A percentile compares a stretch with the other conserved stretches of the same genome.
These are phyloP conservation scores for Nannobrachium achirus DNA, from an alignment of 2,113 vertebrate genomes.

Conservation along the genomic window DNA sequence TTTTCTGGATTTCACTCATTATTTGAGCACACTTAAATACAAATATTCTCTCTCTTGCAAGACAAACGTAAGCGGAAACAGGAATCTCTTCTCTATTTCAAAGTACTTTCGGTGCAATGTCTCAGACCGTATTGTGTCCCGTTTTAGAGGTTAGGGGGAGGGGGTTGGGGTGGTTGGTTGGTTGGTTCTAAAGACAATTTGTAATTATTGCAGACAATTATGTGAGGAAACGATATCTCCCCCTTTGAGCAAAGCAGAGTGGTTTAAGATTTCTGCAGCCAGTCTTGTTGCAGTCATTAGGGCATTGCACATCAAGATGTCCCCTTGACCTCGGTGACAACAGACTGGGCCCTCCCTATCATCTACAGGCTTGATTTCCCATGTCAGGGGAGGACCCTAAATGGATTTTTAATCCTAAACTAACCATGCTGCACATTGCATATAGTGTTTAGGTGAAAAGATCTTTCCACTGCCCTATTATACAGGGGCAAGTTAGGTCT, in stretches of 20 bases:
- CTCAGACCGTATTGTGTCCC: constrained; percentile 19
- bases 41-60: not conserved
- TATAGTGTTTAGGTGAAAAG: constrained; percentile 85
- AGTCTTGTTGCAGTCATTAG: constrained; percentile 67
- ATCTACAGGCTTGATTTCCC: constrained; percentile 79
- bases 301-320: constrained; percentile 71
- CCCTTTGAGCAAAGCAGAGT: constrained; percentile 47
- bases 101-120: not conserved
- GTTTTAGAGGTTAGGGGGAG: not conserved
- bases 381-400: constrained; percentile 79
- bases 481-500: constrained; percentile 75
- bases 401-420: constrained; percentile 88
- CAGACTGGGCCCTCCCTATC: constrained; percentile 63
- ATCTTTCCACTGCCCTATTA: constrained; percentile 84
- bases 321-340: constrained; percentile 79
- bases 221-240: constrained; percentile 61
- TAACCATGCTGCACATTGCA: constrained; percentile 83
- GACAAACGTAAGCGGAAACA: not conserved
- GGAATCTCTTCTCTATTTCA: constrained; percentile 6
- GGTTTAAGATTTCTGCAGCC: constrained; percentile 68
- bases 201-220: constrained; percentile 74
- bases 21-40: not conserved
- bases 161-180: no score
- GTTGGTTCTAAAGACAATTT: constrained; percentile 63
- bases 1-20: not conserved